A percentile compares a stretch with the other conserved stretches of the same genome.
Conservation (phyloP, 23 tunicate genomes). For the Trididemnum clinides region DNA sequence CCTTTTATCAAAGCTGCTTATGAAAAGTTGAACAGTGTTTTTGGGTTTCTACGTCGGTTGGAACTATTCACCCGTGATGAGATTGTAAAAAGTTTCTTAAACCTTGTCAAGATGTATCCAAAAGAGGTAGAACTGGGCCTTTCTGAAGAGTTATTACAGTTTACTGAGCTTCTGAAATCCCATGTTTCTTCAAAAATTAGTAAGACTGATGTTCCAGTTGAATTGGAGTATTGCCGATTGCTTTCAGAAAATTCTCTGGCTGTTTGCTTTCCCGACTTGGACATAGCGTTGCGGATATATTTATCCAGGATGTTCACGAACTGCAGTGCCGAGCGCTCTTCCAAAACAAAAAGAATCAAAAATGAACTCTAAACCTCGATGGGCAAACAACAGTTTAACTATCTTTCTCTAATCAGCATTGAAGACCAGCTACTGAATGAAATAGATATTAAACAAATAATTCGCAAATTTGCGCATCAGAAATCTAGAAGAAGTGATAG, state of each 20-base stretch:
- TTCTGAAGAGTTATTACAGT: neutral
- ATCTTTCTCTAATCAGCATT: too few relatives aligned
- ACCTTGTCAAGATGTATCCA: neutral
- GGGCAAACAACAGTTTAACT: too few relatives aligned
- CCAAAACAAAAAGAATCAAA: neutral
- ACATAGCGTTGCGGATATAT: too few relatives aligned
- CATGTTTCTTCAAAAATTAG: neutral
- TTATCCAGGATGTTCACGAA: neutral
- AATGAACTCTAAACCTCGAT: too few relatives aligned
- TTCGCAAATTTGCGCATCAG: neutral
- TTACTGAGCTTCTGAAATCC: neutral
- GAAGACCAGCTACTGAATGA: too few relatives aligned
- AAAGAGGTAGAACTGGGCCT: neutral
- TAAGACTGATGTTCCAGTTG: too few relatives aligned
- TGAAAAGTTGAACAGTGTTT: too few relatives aligned
- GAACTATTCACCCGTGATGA: neutral
- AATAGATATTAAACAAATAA: too few relatives aligned
- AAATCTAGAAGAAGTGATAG: too few relatives aligned
- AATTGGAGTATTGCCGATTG: too few relatives aligned
- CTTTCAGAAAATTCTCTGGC: neutral
- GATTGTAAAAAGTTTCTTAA: neutral
- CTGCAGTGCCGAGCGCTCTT: neutral
- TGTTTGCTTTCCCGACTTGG: neutral
- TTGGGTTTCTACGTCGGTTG: too few relatives aligned
- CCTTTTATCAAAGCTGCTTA: neutral